Percentiles rank a stretch among this genome's conserved stretches.
phyloP scores from a whole-genome alignment of 92 coral and sea anemone species.

The Anthopleura xanthogrammica region DNA sequence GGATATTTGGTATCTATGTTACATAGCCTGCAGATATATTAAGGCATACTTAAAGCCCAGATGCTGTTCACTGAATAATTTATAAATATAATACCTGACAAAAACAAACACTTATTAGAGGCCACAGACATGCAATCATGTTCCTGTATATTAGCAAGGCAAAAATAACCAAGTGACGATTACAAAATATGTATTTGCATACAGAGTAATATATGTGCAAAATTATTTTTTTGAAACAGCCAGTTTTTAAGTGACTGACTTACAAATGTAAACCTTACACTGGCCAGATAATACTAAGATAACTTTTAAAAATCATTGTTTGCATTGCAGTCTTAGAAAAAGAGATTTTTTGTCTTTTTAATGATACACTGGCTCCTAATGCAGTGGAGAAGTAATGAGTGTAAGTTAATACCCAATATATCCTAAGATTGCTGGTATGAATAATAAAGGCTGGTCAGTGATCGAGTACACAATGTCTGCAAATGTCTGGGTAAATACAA shows the following conservation, averaged over 20 bases:
- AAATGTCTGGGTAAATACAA: slow-evolving; percentile 1
- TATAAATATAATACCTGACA: not conserved
- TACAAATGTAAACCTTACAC: not conserved
- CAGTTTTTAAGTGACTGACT: not conserved
- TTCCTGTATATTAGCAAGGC: not conserved
- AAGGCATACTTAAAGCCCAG: not conserved
- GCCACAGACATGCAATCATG: not conserved
- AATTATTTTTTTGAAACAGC: not conserved
- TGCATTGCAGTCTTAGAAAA: not conserved
- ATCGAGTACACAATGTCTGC: not conserved
- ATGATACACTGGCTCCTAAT: not conserved
- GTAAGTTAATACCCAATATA: not conserved
- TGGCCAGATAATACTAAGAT: not conserved
- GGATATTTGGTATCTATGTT: not conserved
- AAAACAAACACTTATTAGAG: not conserved
- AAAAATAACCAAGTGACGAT: not conserved
- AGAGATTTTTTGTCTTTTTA: not conserved
- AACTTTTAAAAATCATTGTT: not conserved
- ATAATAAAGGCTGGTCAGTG: slow-evolving; percentile 1
- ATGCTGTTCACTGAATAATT: not conserved
- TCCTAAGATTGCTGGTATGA: not conserved
- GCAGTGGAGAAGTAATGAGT: not conserved
- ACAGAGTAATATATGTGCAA: not conserved
- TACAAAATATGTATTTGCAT: not conserved
- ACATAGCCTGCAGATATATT: not conserved